A percentile compares a stretch with the other conserved stretches of the same genome.
Conservation (phyloP, 2,797 vertebrate genomes). For the Danio choprae region DNA sequence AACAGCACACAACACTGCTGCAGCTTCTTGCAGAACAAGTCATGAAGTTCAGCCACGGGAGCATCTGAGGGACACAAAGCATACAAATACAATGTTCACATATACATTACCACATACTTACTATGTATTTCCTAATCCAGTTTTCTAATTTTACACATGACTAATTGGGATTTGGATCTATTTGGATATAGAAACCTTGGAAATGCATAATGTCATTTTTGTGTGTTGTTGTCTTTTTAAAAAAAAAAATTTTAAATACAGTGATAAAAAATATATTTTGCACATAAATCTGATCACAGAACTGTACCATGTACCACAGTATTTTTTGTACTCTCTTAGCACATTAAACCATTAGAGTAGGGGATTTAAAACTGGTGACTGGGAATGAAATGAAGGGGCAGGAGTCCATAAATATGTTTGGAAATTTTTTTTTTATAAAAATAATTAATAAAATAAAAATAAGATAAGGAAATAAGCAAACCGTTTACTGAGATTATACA, state of each 20-base stretch:
- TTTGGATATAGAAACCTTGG: not conserved
- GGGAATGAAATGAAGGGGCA: no score
- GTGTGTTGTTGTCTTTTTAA: not conserved
- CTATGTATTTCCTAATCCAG: not conserved
- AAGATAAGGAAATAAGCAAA: no score
- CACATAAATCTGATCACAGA: not conserved
- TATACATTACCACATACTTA: not conserved
- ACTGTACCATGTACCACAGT: not conserved
- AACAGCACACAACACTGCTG: conserved; percentile 93
- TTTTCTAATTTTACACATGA: not conserved
- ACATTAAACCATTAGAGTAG: no score
- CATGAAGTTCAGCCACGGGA: conserved; percentile 89
- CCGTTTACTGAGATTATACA: no score
- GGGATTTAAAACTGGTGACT: no score
- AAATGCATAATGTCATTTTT: not conserved
- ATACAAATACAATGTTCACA: not conserved
- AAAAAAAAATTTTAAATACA: not conserved
- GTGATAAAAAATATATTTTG: not conserved
- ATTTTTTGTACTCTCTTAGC: no score
- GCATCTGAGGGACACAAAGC: conserved; percentile 75
- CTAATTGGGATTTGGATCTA: not conserved
- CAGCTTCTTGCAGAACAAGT: conserved; percentile 92
- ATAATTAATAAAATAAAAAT: no score
- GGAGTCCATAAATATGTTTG: no score
- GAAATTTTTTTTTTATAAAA: no score